phyloP scores from a whole-genome alignment of 2,888 invertebrate genomes.

The Dermolepida albohirtum region DNA sequence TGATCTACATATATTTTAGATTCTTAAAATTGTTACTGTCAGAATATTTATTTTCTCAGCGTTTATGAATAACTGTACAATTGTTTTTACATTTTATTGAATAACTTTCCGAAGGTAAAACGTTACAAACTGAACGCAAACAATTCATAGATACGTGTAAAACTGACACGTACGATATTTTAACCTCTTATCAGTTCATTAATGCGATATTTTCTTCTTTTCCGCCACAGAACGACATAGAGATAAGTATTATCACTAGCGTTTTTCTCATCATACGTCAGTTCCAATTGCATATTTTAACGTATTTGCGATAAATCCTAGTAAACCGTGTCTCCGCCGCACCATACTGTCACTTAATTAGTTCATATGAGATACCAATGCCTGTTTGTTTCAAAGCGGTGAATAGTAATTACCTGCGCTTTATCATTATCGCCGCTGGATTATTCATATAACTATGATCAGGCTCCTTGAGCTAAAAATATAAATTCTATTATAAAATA shows the following conservation, averaged over 20 bases:
- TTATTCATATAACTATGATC: too few species aligned
- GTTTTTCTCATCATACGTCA: constrained; percentile 42
- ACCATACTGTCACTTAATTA: constrained; percentile 1
- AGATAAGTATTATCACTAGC: constrained; percentile 37
- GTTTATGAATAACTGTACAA: not conserved
- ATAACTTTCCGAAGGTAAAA: constrained; percentile 21
- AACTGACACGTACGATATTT: constrained; percentile 23
- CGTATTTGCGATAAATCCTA: constrained; percentile 40
- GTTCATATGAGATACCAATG: not conserved
- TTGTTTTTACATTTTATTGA: constrained; percentile 18
- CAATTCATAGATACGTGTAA: constrained; percentile 2
- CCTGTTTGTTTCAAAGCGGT: not conserved
- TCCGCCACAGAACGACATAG: constrained; percentile 29
- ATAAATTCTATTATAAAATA: too few species aligned
- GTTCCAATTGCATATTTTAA: constrained; percentile 41
- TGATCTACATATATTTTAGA: too few species aligned
- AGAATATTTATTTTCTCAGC: too few species aligned
- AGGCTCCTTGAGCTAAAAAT: too few species aligned
- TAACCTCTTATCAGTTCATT: constrained; percentile 27
- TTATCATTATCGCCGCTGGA: not conserved
- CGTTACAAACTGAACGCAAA: constrained; percentile 18
- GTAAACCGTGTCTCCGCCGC: constrained; percentile 24
- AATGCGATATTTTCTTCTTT: constrained; percentile 32
- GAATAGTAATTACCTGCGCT: not conserved
- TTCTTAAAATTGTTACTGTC: too few species aligned